Percentiles rank a stretch among this genome's conserved stretches.
These are phyloP conservation scores for Charaxes varanes DNA, from an alignment of 1,140 invertebrate species.

Conservation along the genomic window DNA sequence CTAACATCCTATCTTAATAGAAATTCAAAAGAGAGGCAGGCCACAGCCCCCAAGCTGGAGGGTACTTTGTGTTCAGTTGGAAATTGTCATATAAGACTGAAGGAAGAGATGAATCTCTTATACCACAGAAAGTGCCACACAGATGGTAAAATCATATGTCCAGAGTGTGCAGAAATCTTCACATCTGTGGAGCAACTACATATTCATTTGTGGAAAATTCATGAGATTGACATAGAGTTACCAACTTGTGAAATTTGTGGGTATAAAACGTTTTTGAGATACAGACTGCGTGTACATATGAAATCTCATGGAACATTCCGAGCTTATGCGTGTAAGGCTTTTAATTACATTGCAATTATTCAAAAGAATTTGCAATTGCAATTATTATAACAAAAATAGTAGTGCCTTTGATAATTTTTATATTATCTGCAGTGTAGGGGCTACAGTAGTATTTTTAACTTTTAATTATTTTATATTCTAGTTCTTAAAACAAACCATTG, in stretches of 20 bases:
- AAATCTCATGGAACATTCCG: conserved; percentile 80
- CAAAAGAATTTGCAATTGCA: too few relatives aligned
- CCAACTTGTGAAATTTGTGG: conserved; percentile 79
- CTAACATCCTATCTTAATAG: conserved; percentile 17
- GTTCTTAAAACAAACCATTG: too few relatives aligned
- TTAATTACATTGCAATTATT: too few relatives aligned
- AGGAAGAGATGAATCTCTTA: conserved; percentile 60
- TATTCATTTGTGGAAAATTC: conserved; percentile 84
- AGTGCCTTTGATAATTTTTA: too few relatives aligned
- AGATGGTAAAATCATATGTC: conserved; percentile 77
- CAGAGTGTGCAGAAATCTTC: conserved; percentile 77
- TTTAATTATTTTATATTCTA: too few relatives aligned
- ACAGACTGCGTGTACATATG: conserved; percentile 80
- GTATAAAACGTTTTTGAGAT: conserved; percentile 79
- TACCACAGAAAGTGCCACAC: conserved; percentile 79
- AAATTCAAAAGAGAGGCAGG: conserved; percentile 23
- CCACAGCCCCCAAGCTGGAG: conserved; percentile 23
- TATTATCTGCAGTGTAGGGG: too few relatives aligned
- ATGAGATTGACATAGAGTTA: conserved; percentile 85
- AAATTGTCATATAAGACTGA: conserved; percentile 48
- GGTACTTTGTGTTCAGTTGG: conserved; percentile 38
- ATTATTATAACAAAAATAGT: too few relatives aligned
- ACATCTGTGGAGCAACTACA: conserved; percentile 78
- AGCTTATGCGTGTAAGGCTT: conserved; percentile 56
- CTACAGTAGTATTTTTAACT: too few relatives aligned